Evolutionary conservation across 2,888 invertebrate genomes (phyloP).

Genomic region (Muschampia plurimacula): DNA sequence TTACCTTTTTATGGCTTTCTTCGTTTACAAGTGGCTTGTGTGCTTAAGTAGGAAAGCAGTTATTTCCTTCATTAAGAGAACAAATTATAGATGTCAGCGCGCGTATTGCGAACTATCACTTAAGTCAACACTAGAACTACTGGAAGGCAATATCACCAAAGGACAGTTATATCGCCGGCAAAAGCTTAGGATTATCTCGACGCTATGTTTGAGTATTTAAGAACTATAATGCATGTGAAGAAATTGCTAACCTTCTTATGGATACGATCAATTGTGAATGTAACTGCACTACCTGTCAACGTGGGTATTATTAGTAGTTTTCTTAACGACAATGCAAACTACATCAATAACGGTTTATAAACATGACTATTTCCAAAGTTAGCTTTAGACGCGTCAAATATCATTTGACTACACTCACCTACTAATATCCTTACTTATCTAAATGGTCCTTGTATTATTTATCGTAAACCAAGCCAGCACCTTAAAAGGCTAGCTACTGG

Average conservation of each 20-base stretch:
- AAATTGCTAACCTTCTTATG: conserved; percentile 20
- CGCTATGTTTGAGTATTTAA: conserved; percentile 12
- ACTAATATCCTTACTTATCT: background rate
- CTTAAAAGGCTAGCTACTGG: background rate
- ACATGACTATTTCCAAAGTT: background rate
- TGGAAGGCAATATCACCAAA: conserved; percentile 15
- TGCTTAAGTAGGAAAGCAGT: conserved; percentile 51
- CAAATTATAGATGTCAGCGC: conserved; percentile 45
- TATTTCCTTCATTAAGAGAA: conserved; percentile 50
- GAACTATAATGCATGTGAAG: conserved; percentile 2
- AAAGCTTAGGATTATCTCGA: conserved; percentile 11
- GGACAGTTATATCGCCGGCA: conserved; percentile 13
- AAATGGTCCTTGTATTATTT: background rate
- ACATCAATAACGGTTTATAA: background rate
- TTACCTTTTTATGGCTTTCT: conserved; percentile 18
- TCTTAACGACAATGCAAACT: background rate
- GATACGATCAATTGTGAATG: conserved; percentile 19
- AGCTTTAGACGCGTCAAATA: background rate
- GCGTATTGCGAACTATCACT: conserved; percentile 37
- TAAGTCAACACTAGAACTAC: conserved; percentile 26
- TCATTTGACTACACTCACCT: background rate
- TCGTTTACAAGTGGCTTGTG: background rate
- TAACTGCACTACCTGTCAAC: conserved; percentile 17
- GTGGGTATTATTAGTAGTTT: background rate
- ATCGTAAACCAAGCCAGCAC: background rate